Base-by-base conservation (phyloP, 2,113 vertebrate genomes). In the Xerus inauris region DNA sequence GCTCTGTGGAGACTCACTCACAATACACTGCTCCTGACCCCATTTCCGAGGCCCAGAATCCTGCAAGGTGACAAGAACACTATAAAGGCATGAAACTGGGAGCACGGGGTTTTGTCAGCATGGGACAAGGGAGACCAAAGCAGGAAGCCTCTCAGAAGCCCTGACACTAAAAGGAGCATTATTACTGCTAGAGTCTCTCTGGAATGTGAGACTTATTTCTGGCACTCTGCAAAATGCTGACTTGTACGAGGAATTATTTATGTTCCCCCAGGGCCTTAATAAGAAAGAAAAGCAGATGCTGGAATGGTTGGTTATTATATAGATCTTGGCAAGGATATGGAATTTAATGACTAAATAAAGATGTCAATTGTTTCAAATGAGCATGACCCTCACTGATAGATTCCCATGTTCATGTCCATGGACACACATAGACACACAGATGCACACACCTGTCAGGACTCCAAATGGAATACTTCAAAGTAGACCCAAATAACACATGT, bases 111-210 rank as follows among this genome's bases (percentile, higher is more conserved):
- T 32, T 20, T 51, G 30, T 3, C 22, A 51, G 10, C 9, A 16
- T 3, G 10, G 42, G 35, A 32, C 26, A 9, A 35, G 51, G 38
- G 51, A n/a, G 19, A 20, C 12, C 32, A 80, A 83, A n/a, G 2
- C 40, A 38, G 5, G 19, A 77, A 91, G 20, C 8, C 9, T 87
- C 92, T 81, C 87, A 91, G 85, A 97, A 91, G 80, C 77, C 67
- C 91, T 92, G 92, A 62, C 32, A 77, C 77, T 81, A 88, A 87
- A 94, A 88, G 72, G 95, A 97, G 85, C 62, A 6, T 28, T 26
- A 87, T 94, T 97, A 98, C 97, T 96, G 92, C 80, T 84, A 79
- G 89, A 89, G 19, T 85, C 71, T 96, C 93, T 42, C 40, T 81
- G 83, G 76, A 97, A 93, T 77, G 62, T 64, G 83, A 93, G 72